These are phyloP conservation scores for Podocnemis expansa DNA, from an alignment of 2,113 vertebrate species.

Conservation along the genomic window DNA sequence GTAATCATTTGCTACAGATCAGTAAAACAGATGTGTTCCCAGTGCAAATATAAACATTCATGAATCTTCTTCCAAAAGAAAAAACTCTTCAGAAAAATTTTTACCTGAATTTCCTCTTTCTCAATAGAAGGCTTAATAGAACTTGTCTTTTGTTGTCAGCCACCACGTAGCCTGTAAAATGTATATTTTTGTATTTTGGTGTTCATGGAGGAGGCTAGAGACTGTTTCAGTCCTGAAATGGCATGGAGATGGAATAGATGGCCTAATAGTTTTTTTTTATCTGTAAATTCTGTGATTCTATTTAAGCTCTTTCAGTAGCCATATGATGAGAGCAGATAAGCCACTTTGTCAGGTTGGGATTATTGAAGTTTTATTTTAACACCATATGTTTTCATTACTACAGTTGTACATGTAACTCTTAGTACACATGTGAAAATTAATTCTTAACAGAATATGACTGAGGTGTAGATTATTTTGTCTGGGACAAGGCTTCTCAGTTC, in stretches of 20 bases:
- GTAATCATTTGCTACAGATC: neutral
- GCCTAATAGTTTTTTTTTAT: neutral
- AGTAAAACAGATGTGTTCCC: neutral
- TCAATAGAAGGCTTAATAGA: no score
- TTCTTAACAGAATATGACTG: neutral
- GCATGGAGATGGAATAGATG: neutral
- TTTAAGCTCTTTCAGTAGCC: conserved; percentile 58
- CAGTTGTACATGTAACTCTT: neutral
- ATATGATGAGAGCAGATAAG: conserved; percentile 61
- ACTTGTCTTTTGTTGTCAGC: neutral
- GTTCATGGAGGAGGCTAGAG: neutral
- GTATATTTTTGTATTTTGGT: neutral
- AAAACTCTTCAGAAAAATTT: no score
- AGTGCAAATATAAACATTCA: neutral
- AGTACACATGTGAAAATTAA: neutral
- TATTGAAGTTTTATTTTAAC: conserved; percentile 47
- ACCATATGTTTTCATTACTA: conserved; percentile 37
- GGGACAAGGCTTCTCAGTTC: neutral
- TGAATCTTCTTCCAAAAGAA: neutral
- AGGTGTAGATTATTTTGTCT: neutral
- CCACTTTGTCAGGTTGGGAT: conserved; percentile 63
- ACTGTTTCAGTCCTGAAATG: neutral
- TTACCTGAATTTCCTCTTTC: no score
- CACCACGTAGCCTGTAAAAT: neutral
- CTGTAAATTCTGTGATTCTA: neutral